phyloP scores from a whole-genome alignment of 2,888 invertebrate genomes.

The Megaustenia siamemsis region DNA sequence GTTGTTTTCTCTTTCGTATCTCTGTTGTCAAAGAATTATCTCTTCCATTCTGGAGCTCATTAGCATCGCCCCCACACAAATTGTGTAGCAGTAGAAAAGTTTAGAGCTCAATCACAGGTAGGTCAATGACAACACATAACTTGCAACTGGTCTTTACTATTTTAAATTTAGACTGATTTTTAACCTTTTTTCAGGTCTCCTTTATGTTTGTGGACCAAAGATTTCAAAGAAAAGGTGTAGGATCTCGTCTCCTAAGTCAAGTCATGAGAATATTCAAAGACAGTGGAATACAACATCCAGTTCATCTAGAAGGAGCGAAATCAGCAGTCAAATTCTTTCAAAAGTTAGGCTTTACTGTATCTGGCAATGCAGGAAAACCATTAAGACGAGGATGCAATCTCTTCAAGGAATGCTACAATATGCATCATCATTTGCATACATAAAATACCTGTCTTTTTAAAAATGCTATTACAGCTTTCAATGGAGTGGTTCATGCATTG shows the following conservation, averaged over 20 bases:
- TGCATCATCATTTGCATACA: constrained; percentile 3
- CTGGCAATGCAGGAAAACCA: background rate
- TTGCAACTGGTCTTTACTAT: too few relatives aligned
- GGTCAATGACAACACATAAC: too few relatives aligned
- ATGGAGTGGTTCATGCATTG: too few relatives aligned
- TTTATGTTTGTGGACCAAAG: constrained; percentile 45
- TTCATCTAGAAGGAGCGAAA: constrained; percentile 48
- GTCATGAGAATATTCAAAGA: constrained; percentile 21
- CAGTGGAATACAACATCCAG: constrained; percentile 13
- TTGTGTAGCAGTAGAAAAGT: too few relatives aligned
- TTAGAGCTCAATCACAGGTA: too few relatives aligned
- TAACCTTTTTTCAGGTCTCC: constrained; percentile 43
- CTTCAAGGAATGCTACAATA: constrained; percentile 8
- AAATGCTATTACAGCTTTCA: too few relatives aligned
- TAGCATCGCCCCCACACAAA: too few relatives aligned
- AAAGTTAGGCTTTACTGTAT: constrained; percentile 36
- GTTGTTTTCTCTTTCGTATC: too few relatives aligned
- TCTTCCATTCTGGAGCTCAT: too few relatives aligned
- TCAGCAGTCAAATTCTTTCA: constrained; percentile 47
- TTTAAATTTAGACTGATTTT: background rate
- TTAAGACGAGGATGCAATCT: constrained; percentile 7
- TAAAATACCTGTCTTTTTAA: too few relatives aligned
- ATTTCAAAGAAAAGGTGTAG: constrained; percentile 44
- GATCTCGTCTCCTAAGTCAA: constrained; percentile 26
- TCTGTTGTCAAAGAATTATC: too few relatives aligned